Conservation (phyloP, 2,888 invertebrate genomes). For the Mimas tiliae region DNA sequence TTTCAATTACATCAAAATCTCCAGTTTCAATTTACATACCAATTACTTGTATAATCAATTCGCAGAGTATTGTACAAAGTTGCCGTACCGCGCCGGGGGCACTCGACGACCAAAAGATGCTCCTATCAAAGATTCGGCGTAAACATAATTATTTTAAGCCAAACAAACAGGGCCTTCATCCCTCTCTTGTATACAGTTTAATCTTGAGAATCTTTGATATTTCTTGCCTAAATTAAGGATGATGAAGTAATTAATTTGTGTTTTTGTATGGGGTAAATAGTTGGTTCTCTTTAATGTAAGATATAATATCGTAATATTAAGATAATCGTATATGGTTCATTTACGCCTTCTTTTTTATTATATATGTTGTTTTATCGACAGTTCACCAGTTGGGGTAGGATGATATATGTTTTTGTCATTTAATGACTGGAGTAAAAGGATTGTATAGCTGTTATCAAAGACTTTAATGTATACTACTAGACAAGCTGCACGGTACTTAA, state of each 20-base stretch:
- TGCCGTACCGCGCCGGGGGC: slow-evolving; percentile 12
- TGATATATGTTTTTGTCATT: no score
- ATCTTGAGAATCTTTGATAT: slow-evolving; percentile 12
- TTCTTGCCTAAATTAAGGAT: neutral
- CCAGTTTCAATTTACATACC: slow-evolving; percentile 21
- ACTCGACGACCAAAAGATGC: slow-evolving; percentile 25
- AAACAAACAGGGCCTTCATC: slow-evolving; percentile 11
- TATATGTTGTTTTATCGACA: no score
- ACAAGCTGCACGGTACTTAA: no score
- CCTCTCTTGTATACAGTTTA: slow-evolving; percentile 14
- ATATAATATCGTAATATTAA: no score
- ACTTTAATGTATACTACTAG: no score
- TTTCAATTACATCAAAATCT: slow-evolving; percentile 21
- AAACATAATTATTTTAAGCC: slow-evolving; percentile 31
- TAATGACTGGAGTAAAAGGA: no score
- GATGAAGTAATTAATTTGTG: slow-evolving; percentile 5
- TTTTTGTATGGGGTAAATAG: neutral
- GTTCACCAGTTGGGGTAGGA: no score
- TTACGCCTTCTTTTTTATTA: no score
- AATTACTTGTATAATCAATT: slow-evolving; percentile 26
- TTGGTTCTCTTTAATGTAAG: neutral
- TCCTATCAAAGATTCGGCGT: slow-evolving; percentile 20
- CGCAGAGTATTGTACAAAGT: slow-evolving; percentile 20
- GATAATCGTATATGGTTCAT: no score
- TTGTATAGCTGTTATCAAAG: no score